Evolutionary conservation across 2,888 invertebrate species (phyloP), one percentile per base, ranked within the genome.

Genomic region (Epirrita christyi): DNA sequence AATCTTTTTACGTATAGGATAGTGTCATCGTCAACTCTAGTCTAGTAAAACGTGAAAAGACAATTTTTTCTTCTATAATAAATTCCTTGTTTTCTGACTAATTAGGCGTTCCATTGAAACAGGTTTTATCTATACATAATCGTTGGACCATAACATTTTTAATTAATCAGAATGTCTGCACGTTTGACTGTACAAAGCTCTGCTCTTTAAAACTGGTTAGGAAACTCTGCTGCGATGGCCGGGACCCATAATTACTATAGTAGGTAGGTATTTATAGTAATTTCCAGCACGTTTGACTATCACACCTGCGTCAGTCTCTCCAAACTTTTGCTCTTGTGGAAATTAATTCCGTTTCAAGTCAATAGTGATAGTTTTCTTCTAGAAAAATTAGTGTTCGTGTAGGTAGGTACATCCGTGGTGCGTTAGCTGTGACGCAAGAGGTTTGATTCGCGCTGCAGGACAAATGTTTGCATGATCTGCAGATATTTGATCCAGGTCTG

Each of bases 111-210:
- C 38, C 8, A 46, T 37, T 29, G 10, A 55, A 58, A 60, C 63
- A 38, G 46, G 60, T 63, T 57, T 40, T 42, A 14, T 51, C 43
- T 45, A 34, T 21, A 21, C 21, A 3, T 21, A 36, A 46, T 50
- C 28, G 36, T 37, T 53, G 8, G 13, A 42, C 13, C 37, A 49
- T 43, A 14, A 27, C 4, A 21, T 36, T 37, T 55, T 37, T 57
- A 43, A 51, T 47, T 47, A 40, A 32, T 40, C 21, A 43, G 46
- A 55, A 44, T 36, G 13, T 10, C 28, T 21, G 57, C 58, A 58
- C 44, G 1, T 27, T 46, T 46, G 21, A 8, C 14, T 14, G 38
- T 15, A 29, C 21, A 13, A 51, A 10, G 15, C 13, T 7, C 8
- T 34, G 14, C 37, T 29, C 32, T 11, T 15, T 8, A 32, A 11